phyloP scores from a whole-genome alignment of 2,888 invertebrate species.

The Gerris lacustris region DNA sequence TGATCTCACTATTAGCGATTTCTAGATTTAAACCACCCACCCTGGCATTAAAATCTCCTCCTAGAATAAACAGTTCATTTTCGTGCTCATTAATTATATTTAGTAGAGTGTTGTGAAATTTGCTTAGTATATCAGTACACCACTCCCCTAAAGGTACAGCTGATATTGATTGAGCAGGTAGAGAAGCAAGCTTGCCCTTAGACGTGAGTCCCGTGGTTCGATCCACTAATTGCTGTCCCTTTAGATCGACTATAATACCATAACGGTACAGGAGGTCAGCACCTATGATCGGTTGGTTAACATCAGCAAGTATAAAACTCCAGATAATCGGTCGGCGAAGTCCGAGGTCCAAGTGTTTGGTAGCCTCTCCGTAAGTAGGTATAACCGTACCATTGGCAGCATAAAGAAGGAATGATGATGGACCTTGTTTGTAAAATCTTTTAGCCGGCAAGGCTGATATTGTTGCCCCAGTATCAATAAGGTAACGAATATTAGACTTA shows the following conservation, averaged over 20 bases:
- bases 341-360: neutral
- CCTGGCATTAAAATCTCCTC: too few relatives aligned
- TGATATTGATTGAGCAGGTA: neutral
- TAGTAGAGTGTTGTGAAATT: too few relatives aligned
- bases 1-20: too few relatives aligned
- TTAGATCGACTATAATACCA: neutral
- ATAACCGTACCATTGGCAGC: constrained; percentile 14
- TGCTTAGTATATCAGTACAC: neutral
- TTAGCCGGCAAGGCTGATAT: constrained; percentile 16
- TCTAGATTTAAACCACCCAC: too few relatives aligned
- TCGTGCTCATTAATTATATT: too few relatives aligned
- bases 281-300: neutral
- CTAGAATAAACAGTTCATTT: too few relatives aligned
- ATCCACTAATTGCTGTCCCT: neutral
- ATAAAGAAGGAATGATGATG: neutral
- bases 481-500: constrained; percentile 15
- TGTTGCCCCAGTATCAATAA: constrained; percentile 22
- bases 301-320: neutral
- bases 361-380: neutral
- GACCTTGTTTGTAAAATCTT: neutral
- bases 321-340: neutral
- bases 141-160: rapidly evolving
- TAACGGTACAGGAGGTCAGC: neutral
- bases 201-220: neutral
- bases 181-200: neutral